These are phyloP conservation scores for Eulithis prunata DNA, from an alignment of 2,888 invertebrate genomes.

Conservation along the genomic window DNA sequence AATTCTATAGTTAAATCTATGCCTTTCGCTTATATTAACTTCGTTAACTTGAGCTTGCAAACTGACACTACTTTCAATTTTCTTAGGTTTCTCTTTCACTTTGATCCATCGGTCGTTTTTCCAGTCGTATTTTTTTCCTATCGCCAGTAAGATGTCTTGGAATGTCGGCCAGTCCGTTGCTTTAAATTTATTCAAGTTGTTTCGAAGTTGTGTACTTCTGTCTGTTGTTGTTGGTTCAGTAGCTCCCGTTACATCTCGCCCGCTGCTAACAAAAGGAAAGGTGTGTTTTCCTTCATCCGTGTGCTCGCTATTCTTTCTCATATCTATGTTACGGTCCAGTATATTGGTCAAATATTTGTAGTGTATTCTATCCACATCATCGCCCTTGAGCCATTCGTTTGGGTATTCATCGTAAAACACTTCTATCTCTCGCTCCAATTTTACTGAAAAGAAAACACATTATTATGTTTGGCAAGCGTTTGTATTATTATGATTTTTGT, in stretches of 20 bases:
- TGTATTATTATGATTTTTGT: conserved; percentile 9
- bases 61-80: conserved; percentile 34
- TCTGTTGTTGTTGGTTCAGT: conserved; percentile 29
- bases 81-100: conserved; percentile 65
- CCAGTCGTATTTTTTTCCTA: conserved; percentile 77
- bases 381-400: conserved; percentile 54
- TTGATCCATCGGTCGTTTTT: conserved; percentile 80
- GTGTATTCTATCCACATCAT: conserved; percentile 56
- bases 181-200: conserved; percentile 32
- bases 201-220: conserved; percentile 29
- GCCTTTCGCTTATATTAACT: conserved; percentile 63
- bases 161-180: conserved; percentile 69
- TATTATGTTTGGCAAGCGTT: conserved; percentile 1
- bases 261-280: conserved; percentile 32
- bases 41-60: conserved; percentile 41
- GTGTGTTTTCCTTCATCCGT: conserved; percentile 43
- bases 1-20: conserved; percentile 75
- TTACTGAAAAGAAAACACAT: conserved; percentile 55
- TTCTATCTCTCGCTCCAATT: conserved; percentile 70
- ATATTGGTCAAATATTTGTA: conserved; percentile 53
- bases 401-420: conserved; percentile 71
- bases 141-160: conserved; percentile 69
- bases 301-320: conserved; percentile 40
- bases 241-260: conserved; percentile 27
- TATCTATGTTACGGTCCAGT: conserved; percentile 48